A percentile compares a stretch with the other conserved stretches of the same genome.
Evolutionary conservation across 1,140 invertebrate species (phyloP).

Genomic region (Solenopsis invicta): DNA sequence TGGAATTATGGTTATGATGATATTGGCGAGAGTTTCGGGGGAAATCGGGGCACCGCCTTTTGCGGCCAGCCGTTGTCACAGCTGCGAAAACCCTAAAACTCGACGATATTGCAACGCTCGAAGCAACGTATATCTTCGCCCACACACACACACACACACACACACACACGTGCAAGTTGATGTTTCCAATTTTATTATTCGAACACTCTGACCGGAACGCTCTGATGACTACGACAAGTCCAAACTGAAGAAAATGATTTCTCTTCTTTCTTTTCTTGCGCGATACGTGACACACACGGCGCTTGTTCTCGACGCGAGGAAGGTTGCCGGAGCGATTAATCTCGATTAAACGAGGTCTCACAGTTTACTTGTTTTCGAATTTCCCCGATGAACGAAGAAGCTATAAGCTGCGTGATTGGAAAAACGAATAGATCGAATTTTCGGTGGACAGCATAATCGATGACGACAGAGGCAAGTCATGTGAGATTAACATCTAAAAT

Average conservation of each 20-base stretch:
- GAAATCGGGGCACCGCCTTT: constrained; percentile 45
- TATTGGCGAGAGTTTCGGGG: constrained; percentile 62
- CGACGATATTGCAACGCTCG: constrained; percentile 53
- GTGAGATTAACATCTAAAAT: constrained; percentile 9
- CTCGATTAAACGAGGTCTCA: constrained; percentile 2
- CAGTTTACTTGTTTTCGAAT: neutral
- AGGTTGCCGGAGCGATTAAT: constrained; percentile 12
- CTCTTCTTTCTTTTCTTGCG: neutral
- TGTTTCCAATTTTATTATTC: constrained; percentile 50
- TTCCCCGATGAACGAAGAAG: neutral
- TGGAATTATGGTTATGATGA: constrained; percentile 65
- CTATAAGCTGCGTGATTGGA: constrained; percentile 1
- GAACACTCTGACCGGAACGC: neutral
- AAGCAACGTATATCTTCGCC: constrained; percentile 34
- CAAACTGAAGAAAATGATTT: constrained; percentile 3
- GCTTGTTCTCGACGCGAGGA: neutral
- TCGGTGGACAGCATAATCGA: neutral
- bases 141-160: neutral
- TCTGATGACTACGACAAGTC: neutral
- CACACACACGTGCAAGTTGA: neutral
- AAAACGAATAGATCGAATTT: constrained; percentile 10
- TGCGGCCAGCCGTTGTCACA: constrained; percentile 54
- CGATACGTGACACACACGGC: constrained; percentile 10
- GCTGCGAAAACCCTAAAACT: constrained; percentile 68
- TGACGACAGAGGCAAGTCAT: no score